Evolutionary conservation across 2,888 invertebrate species (phyloP).

Genomic region (Odontomyia ornata): DNA sequence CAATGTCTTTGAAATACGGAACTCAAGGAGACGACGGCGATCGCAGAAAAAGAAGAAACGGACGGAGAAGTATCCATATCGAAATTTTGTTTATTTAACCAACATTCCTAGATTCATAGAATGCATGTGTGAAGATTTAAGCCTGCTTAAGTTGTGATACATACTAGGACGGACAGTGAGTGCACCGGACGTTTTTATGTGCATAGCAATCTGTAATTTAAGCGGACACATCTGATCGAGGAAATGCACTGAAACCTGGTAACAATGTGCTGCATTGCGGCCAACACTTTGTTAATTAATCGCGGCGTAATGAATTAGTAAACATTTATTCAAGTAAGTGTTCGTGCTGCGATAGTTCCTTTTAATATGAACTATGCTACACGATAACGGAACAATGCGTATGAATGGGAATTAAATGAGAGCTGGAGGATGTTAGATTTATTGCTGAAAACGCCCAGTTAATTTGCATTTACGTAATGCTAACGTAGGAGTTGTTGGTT

Average conservation of each 20-base stretch:
- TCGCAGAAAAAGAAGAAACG: too few relatives aligned
- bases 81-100: slow-evolving; percentile 24
- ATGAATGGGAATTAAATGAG: neutral
- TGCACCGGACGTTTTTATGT: slow-evolving; percentile 30
- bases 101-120: neutral
- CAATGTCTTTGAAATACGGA: neutral
- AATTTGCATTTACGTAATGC: too few relatives aligned
- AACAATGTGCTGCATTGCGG: neutral
- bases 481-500: too few relatives aligned
- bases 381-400: slow-evolving; percentile 2
- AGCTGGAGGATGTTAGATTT: too few relatives aligned
- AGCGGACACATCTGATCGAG: neutral
- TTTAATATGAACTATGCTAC: neutral
- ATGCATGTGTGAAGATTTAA: neutral
- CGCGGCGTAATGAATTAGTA: slow-evolving; percentile 26
- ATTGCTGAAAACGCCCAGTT: too few relatives aligned
- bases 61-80: neutral
- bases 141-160: neutral
- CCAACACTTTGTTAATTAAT: slow-evolving; percentile 24
- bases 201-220: neutral
- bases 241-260: neutral
- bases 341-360: neutral
- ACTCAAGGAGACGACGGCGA: neutral
- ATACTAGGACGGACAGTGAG: neutral
- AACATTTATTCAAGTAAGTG: slow-evolving; percentile 9